These are phyloP conservation scores for Kryptopterus vitreolus DNA, from an alignment of 2,797 vertebrate species.

Conservation along the genomic window DNA sequence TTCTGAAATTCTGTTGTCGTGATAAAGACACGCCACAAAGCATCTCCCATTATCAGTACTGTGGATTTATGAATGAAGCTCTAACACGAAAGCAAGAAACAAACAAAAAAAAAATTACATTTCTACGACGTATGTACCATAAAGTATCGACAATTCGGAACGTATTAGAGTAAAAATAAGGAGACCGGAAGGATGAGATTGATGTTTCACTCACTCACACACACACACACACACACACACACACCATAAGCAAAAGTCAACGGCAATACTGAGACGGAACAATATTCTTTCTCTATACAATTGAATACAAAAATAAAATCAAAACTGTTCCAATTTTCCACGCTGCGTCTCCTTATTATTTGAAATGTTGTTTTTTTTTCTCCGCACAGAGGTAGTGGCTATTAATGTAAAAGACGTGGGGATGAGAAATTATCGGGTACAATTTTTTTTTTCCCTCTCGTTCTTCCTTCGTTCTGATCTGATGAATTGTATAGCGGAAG, in stretches of 20 bases:
- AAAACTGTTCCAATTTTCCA: slow-evolving; percentile 71
- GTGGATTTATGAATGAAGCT: background rate
- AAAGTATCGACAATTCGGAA: slow-evolving; percentile 66
- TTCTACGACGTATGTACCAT: slow-evolving; percentile 60
- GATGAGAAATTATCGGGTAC: slow-evolving; percentile 72
- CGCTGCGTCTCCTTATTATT: slow-evolving; percentile 69
- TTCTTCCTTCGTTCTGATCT: slow-evolving; percentile 60
- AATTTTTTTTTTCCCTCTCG: slow-evolving; percentile 71
- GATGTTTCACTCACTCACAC: slow-evolving; percentile 66
- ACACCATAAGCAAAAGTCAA: slow-evolving; percentile 63
- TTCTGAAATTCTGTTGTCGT: background rate
- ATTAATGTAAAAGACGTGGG: slow-evolving; percentile 74
- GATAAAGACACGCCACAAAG: background rate
- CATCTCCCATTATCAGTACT: background rate
- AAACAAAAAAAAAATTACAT: slow-evolving; percentile 56
- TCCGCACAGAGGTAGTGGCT: slow-evolving; percentile 81
- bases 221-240: slow-evolving; percentile 64
- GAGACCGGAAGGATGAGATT: slow-evolving; percentile 66
- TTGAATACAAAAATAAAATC: slow-evolving; percentile 83
- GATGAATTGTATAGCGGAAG: slow-evolving; percentile 62
- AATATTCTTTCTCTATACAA: slow-evolving; percentile 74
- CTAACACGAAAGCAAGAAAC: slow-evolving; percentile 44
- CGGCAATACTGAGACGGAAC: slow-evolving; percentile 77
- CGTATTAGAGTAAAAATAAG: slow-evolving; percentile 62
- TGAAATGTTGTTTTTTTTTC: slow-evolving; percentile 60